Evolutionary conservation across 2,888 invertebrate species (phyloP).

Genomic region (Pollenia angustigena): DNA sequence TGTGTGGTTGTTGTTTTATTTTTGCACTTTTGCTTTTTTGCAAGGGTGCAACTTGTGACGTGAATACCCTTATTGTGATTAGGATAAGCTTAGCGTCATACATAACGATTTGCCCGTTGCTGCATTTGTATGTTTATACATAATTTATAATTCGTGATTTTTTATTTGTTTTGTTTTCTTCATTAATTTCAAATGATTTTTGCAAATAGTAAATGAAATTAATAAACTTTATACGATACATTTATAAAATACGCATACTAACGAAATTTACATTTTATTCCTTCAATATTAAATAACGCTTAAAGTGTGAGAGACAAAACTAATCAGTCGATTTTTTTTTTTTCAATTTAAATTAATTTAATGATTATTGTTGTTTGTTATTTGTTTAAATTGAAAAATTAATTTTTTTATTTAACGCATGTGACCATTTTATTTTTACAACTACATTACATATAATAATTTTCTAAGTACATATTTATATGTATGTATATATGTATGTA

Average conservation of each 20-base stretch:
- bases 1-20: too few relatives aligned
- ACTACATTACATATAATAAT: slow-evolving; percentile 33
- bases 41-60: too few relatives aligned
- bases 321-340: neutral
- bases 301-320: slow-evolving; percentile 63
- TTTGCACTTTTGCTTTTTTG: too few relatives aligned
- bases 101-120: too few relatives aligned
- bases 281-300: slow-evolving; percentile 13
- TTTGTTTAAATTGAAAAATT: slow-evolving; percentile 37
- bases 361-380: slow-evolving; percentile 12
- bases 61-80: too few relatives aligned
- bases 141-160: too few relatives aligned
- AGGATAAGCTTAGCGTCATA: too few relatives aligned
- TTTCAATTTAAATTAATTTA: slow-evolving; percentile 23
- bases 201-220: neutral
- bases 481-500: neutral
- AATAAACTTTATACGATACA: slow-evolving; percentile 62
- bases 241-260: slow-evolving; percentile 65
- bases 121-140: too few relatives aligned
- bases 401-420: slow-evolving; percentile 62
- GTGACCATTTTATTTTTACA: slow-evolving; percentile 74
- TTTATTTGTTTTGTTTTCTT: too few relatives aligned
- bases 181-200: neutral
- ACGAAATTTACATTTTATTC: slow-evolving; percentile 41
- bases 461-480: neutral